Evolutionary conservation across 2,888 invertebrate genomes (phyloP).

Genomic region (Cantharis flavilabris): DNA sequence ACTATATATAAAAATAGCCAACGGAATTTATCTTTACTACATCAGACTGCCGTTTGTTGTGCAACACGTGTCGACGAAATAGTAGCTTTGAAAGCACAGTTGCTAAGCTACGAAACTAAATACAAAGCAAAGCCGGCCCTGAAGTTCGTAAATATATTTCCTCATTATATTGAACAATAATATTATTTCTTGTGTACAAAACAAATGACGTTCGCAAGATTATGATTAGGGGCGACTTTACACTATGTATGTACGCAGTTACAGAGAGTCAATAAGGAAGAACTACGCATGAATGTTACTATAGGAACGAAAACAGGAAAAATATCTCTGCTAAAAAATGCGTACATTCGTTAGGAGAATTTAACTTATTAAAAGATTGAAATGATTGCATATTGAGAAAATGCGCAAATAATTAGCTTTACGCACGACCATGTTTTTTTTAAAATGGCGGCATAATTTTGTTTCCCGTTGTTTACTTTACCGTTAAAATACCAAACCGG

Average conservation of each 20-base stretch:
- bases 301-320: neutral
- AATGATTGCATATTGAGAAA: neutral
- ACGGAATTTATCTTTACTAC: neutral
- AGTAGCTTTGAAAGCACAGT: too few relatives aligned
- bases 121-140: too few relatives aligned
- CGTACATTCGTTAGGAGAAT: neutral
- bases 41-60: too few relatives aligned
- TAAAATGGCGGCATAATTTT: neutral
- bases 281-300: neutral
- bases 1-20: neutral
- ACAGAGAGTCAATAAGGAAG: neutral
- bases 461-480: neutral
- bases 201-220: neutral
- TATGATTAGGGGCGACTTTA: too few relatives aligned
- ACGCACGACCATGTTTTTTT: neutral
- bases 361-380: neutral
- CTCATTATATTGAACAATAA: too few relatives aligned
- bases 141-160: too few relatives aligned
- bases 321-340: neutral
- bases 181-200: neutral
- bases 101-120: too few relatives aligned
- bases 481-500: neutral
- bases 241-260: too few relatives aligned
- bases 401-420: neutral
- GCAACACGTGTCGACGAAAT: too few relatives aligned